A percentile compares a stretch with the other conserved stretches of the same genome.
Conservation (phyloP, 2,797 vertebrate species). For the Paguma larvata region DNA sequence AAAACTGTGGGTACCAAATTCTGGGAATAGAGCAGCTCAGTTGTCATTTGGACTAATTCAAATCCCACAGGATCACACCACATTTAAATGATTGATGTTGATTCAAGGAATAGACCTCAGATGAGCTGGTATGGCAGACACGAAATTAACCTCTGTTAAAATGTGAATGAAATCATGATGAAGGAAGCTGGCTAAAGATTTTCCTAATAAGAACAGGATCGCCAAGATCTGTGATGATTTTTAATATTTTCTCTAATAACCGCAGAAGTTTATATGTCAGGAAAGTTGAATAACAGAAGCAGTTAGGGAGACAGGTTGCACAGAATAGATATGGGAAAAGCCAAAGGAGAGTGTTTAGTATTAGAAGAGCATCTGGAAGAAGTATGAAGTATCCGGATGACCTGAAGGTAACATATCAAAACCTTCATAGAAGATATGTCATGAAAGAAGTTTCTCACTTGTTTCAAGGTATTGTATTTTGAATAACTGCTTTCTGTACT, state of each 20-base stretch:
- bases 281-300: constrained; percentile 46
- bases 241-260: constrained; percentile 72
- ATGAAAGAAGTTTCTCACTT: constrained; percentile 41
- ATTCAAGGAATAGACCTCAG: constrained; percentile 71
- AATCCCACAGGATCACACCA: background rate
- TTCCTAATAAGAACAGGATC: constrained; percentile 55
- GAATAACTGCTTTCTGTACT: background rate
- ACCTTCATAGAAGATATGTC: background rate
- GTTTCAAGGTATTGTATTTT: background rate
- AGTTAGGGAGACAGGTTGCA: constrained; percentile 28
- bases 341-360: background rate
- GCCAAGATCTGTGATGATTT: constrained; percentile 52
- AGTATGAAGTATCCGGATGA: constrained; percentile 44
- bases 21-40: constrained; percentile 55
- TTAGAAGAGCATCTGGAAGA: background rate
- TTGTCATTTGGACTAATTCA: constrained; percentile 65
- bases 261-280: constrained; percentile 53
- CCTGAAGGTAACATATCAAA: background rate
- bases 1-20: constrained; percentile 6
- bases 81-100: constrained; percentile 76
- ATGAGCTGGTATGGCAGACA: constrained; percentile 53
- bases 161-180: constrained; percentile 70
- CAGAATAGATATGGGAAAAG: constrained; percentile 38
- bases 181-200: constrained; percentile 59
- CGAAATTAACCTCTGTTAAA: constrained; percentile 79